Conservation (phyloP, 2,888 invertebrate species). For the Drosophila pseudotalamancana region DNA sequence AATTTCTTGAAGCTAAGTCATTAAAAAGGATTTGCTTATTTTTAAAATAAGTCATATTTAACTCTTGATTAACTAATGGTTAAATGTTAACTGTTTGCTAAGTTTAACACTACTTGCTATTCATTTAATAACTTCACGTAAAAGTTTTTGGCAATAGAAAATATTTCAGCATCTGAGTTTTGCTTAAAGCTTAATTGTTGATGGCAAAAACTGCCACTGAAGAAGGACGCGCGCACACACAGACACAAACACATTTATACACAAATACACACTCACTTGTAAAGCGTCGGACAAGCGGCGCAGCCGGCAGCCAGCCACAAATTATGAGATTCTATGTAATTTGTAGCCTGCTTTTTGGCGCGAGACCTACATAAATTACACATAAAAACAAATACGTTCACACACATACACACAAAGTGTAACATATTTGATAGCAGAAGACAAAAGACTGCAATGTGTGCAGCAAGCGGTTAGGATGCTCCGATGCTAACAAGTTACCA, state of each 20-base stretch:
- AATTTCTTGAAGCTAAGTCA: no score
- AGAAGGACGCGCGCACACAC: neutral
- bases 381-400: constrained; percentile 11
- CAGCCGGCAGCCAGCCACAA: constrained; percentile 27
- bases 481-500: constrained; percentile 32
- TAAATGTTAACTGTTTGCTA: neutral
- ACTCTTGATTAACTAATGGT: neutral
- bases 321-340: constrained; percentile 50
- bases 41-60: no score
- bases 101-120: no score
- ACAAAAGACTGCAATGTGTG: constrained; percentile 2
- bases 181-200: neutral
- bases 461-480: neutral
- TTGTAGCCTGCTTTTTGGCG: constrained; percentile 49
- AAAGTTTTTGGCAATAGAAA: no score
- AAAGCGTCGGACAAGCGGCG: constrained; percentile 3
- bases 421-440: constrained; percentile 4
- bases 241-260: neutral
- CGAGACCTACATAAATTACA: constrained; percentile 54
- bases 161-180: neutral
- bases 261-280: neutral
- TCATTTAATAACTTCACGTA: neutral
- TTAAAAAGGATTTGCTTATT: no score
- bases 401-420: constrained; percentile 5
- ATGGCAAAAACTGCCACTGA: constrained; percentile 6